A percentile compares a stretch with the other conserved stretches of the same genome.
Evolutionary conservation across 2,113 vertebrate species (phyloP).

Genomic region (Strigops habroptila): DNA sequence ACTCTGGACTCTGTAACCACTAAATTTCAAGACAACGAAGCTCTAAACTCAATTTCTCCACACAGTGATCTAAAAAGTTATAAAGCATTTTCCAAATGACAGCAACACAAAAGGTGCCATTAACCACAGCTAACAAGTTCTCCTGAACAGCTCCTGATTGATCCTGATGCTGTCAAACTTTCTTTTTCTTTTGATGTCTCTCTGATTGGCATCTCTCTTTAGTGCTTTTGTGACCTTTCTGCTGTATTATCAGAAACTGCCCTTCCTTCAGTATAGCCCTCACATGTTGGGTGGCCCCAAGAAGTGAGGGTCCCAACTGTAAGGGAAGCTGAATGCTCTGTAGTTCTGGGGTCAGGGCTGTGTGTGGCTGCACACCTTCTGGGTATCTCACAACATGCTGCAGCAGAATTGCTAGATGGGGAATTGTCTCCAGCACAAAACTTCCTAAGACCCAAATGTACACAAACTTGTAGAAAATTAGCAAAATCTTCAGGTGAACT

Average conservation of each 20-base stretch:
- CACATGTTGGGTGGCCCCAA: accelerated
- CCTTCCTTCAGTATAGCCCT: background rate
- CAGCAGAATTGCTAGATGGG: no score
- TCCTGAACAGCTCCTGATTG: conserved; percentile 24
- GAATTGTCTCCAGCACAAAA: background rate
- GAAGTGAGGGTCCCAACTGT: accelerated
- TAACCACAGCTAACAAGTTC: conserved; percentile 57
- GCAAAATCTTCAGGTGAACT: background rate
- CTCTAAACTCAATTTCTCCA: background rate
- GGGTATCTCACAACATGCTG: background rate
- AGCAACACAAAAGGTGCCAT: background rate
- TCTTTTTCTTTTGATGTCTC: conserved; percentile 36
- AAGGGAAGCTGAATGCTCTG: background rate
- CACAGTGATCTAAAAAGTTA: background rate
- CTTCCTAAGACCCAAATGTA: background rate
- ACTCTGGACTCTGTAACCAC: background rate
- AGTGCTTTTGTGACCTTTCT: conserved; percentile 52
- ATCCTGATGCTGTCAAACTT: conserved; percentile 65
- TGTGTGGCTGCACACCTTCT: no score
- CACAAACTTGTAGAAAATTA: background rate
- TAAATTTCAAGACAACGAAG: background rate
- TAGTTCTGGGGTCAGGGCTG: background rate
- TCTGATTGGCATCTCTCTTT: conserved; percentile 46
- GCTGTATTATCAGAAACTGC: background rate
- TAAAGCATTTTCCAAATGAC: conserved; percentile 27